phyloP scores from a whole-genome alignment of 92 coral and sea anemone genomes.

The Diadumene lineata region DNA sequence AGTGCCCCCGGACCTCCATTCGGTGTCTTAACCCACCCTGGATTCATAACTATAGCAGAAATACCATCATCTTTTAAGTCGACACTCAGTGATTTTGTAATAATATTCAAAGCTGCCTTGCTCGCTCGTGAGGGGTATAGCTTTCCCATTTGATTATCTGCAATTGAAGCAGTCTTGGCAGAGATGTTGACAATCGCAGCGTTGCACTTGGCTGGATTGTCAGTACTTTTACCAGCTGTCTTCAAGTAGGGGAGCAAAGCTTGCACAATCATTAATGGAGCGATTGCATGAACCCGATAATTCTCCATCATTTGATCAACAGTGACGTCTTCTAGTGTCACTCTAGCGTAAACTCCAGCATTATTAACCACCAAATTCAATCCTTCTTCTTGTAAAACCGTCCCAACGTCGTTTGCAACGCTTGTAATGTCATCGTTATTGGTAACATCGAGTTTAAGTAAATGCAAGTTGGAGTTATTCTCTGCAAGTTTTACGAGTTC shows the following conservation, averaged over 20 bases:
- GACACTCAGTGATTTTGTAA: slow-evolving; percentile 65
- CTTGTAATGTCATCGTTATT: slow-evolving; percentile 31
- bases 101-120: slow-evolving; percentile 73
- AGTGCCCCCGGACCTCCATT: slow-evolving; percentile 57
- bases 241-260: slow-evolving; percentile 68
- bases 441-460: slow-evolving; percentile 69
- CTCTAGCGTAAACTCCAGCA: slow-evolving; percentile 56
- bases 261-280: slow-evolving; percentile 70
- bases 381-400: slow-evolving; percentile 45
- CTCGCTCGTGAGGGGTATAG: slow-evolving; percentile 59
- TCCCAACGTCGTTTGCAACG: slow-evolving; percentile 51
- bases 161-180: slow-evolving; percentile 42
- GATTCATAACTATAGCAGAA: slow-evolving; percentile 49
- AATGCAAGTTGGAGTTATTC: slow-evolving; percentile 46
- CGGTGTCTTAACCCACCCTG: slow-evolving; percentile 82
- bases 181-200: slow-evolving; percentile 71
- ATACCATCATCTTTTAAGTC: slow-evolving; percentile 61
- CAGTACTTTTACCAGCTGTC: slow-evolving; percentile 36
- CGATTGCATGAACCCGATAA: slow-evolving; percentile 63
- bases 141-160: slow-evolving; percentile 37
- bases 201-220: slow-evolving; percentile 11
- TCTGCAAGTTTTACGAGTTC: slow-evolving; percentile 56
- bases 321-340: slow-evolving; percentile 53
- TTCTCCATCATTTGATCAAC: slow-evolving; percentile 59
- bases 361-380: slow-evolving; percentile 71